Percentiles rank a stretch among this genome's conserved stretches.
Conservation (phyloP, 2,797 vertebrate genomes). For the Sebastes taczanowskii region DNA sequence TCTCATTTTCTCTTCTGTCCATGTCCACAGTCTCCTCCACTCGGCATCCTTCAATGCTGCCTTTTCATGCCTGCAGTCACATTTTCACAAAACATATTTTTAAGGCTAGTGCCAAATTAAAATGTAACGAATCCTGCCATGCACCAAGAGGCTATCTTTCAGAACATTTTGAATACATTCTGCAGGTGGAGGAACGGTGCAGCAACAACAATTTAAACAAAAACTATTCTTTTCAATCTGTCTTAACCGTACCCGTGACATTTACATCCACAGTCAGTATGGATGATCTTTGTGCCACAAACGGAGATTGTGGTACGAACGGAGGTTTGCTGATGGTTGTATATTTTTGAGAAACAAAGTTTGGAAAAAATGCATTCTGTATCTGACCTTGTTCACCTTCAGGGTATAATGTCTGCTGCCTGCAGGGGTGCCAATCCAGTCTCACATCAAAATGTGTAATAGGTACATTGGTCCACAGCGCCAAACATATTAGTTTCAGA, state of each 20-base stretch:
- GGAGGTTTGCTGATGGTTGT: background rate
- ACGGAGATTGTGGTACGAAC: background rate
- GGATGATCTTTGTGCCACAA: background rate
- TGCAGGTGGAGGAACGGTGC: background rate
- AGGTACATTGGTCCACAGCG: background rate
- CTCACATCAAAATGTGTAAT: background rate
- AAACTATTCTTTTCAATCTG: background rate
- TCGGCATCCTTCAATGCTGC: background rate
- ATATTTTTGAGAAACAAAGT: background rate
- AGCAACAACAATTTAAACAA: background rate
- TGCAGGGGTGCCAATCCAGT: background rate
- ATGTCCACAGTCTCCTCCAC: constrained; percentile 6
- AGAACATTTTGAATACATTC: constrained; percentile 11
- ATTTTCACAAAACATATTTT: constrained; percentile 40
- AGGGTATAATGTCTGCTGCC: constrained; percentile 1
- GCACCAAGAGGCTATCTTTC: constrained; percentile 1
- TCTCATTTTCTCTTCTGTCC: background rate
- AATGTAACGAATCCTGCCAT: constrained; percentile 27
- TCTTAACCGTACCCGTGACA: background rate
- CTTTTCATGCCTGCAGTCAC: constrained; percentile 10
- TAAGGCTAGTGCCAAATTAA: constrained; percentile 23
- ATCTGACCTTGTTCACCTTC: constrained; percentile 26
- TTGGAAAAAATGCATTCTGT: constrained; percentile 6
- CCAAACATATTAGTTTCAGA: background rate
- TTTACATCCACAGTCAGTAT: background rate